Base-by-base conservation (phyloP, 2,888 invertebrate genomes). In the Stictocephala bisonia region DNA sequence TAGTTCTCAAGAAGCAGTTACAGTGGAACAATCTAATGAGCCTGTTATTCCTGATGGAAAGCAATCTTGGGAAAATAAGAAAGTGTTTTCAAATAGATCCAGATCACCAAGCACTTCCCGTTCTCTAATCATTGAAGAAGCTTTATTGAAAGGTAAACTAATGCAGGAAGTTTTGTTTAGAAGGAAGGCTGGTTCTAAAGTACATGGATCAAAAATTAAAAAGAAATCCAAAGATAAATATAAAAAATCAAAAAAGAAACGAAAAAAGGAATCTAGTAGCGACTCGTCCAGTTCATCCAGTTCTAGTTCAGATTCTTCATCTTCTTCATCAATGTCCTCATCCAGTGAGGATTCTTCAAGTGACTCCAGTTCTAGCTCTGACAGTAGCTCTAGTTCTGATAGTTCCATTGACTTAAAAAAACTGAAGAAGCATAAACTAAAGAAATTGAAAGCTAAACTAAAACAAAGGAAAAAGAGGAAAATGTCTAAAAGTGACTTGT, bases 231-330 rank as follows among this genome's bases (percentile, higher is more conserved):
- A 77, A 75, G 71, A 29, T 18, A 75, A 73, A 44, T 60, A 64
- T 53, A 53, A 77, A 70, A 78, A 73, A 74, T 48, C 58, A 9
- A 78, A 77, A 68, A 71, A 72, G 73, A 69, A 72, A 60, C 75
- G 66, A 68, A 75, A 60, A 64, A 76, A 72, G 50, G 56, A 60
- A 50, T 29, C 60, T 9, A 26, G 70, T 18, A 60, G 69, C 24
- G 78, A 79, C 22, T 78, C 78, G 48, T 77, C 78, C 15, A 77
- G 76, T 53, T 78, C 79, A 2, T 77, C 75, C 27, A 75, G 74
- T n/a, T 72, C 72, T 15, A 50, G 50, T 31, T 72, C 72, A 35
- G 41, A 41, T 26, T 64, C 64, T 1, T 64, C 64, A 26, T 64
- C 64, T 2, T 41, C 44, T 11, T 64, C 64, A 13, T 72, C n/a